Evolutionary conservation across 2,113 vertebrate species (phyloP).

Genomic region (Petromus typicus): DNA sequence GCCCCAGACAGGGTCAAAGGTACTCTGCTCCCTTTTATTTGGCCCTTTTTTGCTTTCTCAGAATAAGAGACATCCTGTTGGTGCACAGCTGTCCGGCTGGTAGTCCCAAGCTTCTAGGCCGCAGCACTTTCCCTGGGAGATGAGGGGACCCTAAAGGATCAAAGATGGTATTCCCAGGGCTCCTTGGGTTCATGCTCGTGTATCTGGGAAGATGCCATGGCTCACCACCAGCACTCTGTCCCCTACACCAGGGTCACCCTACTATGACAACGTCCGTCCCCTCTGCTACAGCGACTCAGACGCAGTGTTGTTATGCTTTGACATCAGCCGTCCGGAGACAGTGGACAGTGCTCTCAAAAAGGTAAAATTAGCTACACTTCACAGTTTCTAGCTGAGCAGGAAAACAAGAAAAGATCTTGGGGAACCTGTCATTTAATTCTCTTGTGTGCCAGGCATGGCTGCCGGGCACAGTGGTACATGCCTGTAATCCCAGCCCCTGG

Average conservation of each 20-base stretch:
- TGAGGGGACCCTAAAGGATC: background rate
- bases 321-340: constrained; percentile 95
- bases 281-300: constrained; percentile 98
- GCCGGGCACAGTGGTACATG: background rate
- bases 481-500: background rate
- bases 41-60: background rate
- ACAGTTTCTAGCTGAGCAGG: background rate
- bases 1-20: background rate
- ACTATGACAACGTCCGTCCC: constrained; percentile 97
- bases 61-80: constrained; percentile 25
- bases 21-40: background rate
- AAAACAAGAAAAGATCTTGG: background rate
- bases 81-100: background rate
- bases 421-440: background rate
- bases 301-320: constrained; percentile 95
- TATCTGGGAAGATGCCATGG: background rate
- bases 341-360: constrained; percentile 95
- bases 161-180: background rate
- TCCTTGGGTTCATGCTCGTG: background rate
- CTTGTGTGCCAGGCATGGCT: background rate
- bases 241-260: constrained; percentile 91
- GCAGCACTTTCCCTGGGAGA: background rate
- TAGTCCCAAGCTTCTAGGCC: background rate
- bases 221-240: constrained; percentile 23
- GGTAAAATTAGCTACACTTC: constrained; percentile 82